Evolutionary conservation across 2,888 invertebrate species (phyloP).

Genomic region (Salticus scenicus): DNA sequence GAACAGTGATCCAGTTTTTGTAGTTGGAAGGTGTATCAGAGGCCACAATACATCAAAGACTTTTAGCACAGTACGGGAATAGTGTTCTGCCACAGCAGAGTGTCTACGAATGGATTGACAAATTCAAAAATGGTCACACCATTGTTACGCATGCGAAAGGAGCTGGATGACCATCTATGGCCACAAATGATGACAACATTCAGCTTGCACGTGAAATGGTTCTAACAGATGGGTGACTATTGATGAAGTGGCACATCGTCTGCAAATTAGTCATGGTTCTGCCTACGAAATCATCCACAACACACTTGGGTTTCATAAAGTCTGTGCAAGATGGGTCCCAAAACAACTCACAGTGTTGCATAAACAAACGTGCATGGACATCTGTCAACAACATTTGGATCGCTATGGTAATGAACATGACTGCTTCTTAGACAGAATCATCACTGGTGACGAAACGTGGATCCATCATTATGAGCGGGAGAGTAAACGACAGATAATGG

Average conservation of each 20-base stretch:
- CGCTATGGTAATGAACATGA: constrained; percentile 20
- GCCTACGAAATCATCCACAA: constrained; percentile 16
- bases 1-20: no score
- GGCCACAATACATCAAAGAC: no score
- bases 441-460: not conserved
- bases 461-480: not conserved
- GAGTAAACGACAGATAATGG: not conserved
- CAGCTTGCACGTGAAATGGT: not conserved
- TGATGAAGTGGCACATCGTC: not conserved
- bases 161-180: no score
- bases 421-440: not conserved
- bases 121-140: no score
- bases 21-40: no score
- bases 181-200: no score
- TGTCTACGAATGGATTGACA: no score
- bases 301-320: constrained; percentile 30
- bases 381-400: not conserved
- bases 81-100: no score
- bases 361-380: not conserved
- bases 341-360: constrained; percentile 23
- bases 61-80: no score
- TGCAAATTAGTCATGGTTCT: not conserved
- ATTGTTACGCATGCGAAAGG: no score
- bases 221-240: not conserved
- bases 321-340: constrained; percentile 20